phyloP scores from a whole-genome alignment of 2,888 invertebrate genomes.

The Galerucella nymphaeae region DNA sequence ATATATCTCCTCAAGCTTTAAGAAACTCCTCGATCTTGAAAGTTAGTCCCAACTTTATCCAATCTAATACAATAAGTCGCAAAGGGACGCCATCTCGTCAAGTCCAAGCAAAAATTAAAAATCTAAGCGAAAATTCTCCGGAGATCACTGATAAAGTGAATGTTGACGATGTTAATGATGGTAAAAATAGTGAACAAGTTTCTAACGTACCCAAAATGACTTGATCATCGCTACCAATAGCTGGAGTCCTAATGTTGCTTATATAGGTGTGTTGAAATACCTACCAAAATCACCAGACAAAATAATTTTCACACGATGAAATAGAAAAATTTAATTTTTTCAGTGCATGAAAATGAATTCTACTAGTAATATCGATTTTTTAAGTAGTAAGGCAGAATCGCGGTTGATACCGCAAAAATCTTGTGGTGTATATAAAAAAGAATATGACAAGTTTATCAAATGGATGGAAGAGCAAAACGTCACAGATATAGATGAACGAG shows the following conservation, averaged over 20 bases:
- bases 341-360: no score
- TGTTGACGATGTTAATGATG: constrained; percentile 36
- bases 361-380: no score
- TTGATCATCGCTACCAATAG: constrained; percentile 58
- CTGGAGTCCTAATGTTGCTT: constrained; percentile 52
- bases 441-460: no score
- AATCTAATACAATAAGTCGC: constrained; percentile 59
- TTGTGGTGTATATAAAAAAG: no score
- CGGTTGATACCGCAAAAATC: no score
- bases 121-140: constrained; percentile 48
- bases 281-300: not conserved
- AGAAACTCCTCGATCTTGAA: constrained; percentile 66
- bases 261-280: constrained; percentile 60
- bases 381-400: no score
- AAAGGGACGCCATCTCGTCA: constrained; percentile 61
- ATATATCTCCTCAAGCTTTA: constrained; percentile 49
- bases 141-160: constrained; percentile 43
- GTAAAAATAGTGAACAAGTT: constrained; percentile 42
- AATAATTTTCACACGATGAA: constrained; percentile 27
- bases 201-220: constrained; percentile 61
- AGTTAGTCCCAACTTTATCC: constrained; percentile 70
- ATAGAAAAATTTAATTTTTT: no score
- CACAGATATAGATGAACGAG: no score
- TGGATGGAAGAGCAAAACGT: no score
- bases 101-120: constrained; percentile 59